phyloP scores from a whole-genome alignment of 1,140 invertebrate genomes.

The Goniozus legneri region DNA sequence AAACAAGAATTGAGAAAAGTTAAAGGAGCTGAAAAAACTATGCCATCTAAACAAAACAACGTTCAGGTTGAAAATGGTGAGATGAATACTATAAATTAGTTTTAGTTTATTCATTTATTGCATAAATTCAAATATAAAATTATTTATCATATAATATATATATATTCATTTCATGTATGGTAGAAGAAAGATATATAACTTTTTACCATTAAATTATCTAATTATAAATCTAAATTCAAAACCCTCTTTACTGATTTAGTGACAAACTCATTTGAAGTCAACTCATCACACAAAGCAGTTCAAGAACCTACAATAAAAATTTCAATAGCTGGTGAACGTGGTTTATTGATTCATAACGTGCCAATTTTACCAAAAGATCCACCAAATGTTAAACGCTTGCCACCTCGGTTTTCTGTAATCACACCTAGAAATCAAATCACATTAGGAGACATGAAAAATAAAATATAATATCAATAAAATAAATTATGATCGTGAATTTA shows the following conservation, averaged over 20 bases:
- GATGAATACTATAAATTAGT: too few relatives aligned
- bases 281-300: too few relatives aligned
- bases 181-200: conserved; percentile 19
- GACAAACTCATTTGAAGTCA: too few relatives aligned
- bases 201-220: conserved; percentile 31
- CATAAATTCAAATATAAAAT: too few relatives aligned
- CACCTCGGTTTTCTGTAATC: conserved; percentile 42
- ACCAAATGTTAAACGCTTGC: conserved; percentile 38
- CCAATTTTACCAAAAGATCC: conserved; percentile 45
- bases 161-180: too few relatives aligned
- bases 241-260: conserved; percentile 41
- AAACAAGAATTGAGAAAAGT: conserved; percentile 36
- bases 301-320: conserved; percentile 34
- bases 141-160: too few relatives aligned
- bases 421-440: conserved; percentile 42
- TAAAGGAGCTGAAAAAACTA: neutral
- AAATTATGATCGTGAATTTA: conserved; percentile 12
- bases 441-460: too few relatives aligned
- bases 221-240: too few relatives aligned
- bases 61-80: too few relatives aligned
- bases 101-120: too few relatives aligned
- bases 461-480: conserved; percentile 9
- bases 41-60: too few relatives aligned
- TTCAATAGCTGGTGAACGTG: conserved; percentile 34
- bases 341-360: conserved; percentile 39